phyloP scores from a whole-genome alignment of 2,888 invertebrate genomes.

The Lithosia quadra region DNA sequence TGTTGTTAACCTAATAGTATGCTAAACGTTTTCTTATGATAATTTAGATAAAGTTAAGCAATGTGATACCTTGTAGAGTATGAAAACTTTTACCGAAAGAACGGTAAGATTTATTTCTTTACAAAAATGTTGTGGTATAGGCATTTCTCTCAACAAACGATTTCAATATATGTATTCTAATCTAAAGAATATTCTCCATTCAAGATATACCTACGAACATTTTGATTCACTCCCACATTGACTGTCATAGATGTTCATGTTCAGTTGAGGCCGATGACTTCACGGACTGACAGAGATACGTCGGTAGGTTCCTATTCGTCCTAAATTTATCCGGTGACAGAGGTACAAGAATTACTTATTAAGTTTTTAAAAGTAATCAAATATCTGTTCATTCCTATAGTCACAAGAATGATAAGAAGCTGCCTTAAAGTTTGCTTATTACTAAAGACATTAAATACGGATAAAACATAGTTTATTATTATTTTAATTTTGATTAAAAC shows the following conservation, averaged over 20 bases:
- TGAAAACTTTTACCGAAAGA: not conserved
- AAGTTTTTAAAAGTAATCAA: not conserved
- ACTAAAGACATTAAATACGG: not conserved
- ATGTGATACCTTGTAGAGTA: not conserved
- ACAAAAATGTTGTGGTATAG: not conserved
- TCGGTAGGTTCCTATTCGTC: too few relatives aligned
- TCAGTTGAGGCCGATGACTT: not conserved
- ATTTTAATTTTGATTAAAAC: not conserved
- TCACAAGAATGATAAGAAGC: not conserved
- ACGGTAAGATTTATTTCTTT: not conserved
- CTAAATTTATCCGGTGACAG: too few relatives aligned
- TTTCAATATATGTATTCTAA: too few relatives aligned
- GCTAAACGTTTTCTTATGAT: not conserved
- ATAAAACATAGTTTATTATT: not conserved
- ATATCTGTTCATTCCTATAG: slow-evolving; percentile 8
- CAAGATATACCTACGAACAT: not conserved
- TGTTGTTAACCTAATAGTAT: not conserved
- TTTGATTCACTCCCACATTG: not conserved
- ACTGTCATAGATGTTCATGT: not conserved
- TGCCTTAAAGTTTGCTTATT: slow-evolving; percentile 7
- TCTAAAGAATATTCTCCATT: too few relatives aligned
- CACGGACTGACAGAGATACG: not conserved
- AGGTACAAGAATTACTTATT: not conserved
- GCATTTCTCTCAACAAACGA: not conserved
- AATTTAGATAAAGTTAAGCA: not conserved